These are phyloP conservation scores for Parthenolecanium corni DNA, from an alignment of 2,888 invertebrate species.

Conservation along the genomic window DNA sequence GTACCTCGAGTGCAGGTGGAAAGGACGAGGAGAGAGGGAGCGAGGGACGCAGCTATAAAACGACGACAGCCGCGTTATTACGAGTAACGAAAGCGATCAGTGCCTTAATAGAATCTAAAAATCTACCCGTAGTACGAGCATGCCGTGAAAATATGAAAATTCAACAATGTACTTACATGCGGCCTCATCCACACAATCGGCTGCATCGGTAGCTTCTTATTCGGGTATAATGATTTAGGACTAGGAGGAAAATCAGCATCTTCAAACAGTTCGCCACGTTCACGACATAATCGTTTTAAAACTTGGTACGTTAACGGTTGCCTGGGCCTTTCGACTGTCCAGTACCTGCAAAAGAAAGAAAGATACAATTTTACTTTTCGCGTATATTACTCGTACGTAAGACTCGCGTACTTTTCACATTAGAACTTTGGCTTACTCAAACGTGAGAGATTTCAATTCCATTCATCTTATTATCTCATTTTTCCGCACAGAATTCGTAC, in stretches of 20 bases:
- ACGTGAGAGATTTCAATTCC: too few species aligned
- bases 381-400: too few species aligned
- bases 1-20: too few species aligned
- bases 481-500: not conserved
- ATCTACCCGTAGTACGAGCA: too few species aligned
- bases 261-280: conserved; percentile 48
- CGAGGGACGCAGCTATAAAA: too few species aligned
- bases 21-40: too few species aligned
- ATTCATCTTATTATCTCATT: not conserved
- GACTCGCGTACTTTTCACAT: too few species aligned
- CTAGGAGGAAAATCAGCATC: conserved; percentile 51
- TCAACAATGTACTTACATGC: conserved; percentile 44
- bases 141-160: not conserved
- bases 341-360: conserved; percentile 40
- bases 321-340: conserved; percentile 43
- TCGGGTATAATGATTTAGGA: conserved; percentile 45
- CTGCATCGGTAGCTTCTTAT: conserved; percentile 46
- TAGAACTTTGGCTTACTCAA: too few species aligned
- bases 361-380: too few species aligned
- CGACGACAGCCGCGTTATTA: conserved; percentile 4
- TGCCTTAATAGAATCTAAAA: not conserved
- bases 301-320: conserved; percentile 43
- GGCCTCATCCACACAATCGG: conserved; percentile 55
- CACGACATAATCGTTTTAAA: conserved; percentile 44
- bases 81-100: not conserved